Evolutionary conservation across 2,888 invertebrate species (phyloP).

Genomic region (Leucozona laternaria): DNA sequence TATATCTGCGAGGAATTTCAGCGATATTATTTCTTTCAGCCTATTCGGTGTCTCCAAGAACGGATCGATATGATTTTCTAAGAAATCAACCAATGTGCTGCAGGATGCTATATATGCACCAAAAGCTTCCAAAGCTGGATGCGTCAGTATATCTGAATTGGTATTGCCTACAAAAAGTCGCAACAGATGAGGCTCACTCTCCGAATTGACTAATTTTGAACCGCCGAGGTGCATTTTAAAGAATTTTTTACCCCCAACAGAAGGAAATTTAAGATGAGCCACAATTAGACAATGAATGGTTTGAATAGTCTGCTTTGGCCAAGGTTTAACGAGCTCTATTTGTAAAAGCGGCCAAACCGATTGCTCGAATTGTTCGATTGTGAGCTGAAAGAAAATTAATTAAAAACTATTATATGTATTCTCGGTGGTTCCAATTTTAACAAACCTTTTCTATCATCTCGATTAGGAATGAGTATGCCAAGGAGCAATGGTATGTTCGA

Average conservation of each 20-base stretch:
- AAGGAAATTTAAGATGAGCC: constrained; percentile 84
- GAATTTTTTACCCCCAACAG: constrained; percentile 84
- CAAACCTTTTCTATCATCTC: constrained; percentile 86
- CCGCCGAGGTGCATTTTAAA: constrained; percentile 86
- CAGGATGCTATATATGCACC: constrained; percentile 85
- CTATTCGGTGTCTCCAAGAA: constrained; percentile 85
- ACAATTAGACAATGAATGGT: constrained; percentile 86
- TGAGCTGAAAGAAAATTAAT: constrained; percentile 82
- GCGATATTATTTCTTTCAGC: constrained; percentile 86
- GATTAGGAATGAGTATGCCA: constrained; percentile 86
- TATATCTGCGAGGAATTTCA: constrained; percentile 86
- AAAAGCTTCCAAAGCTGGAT: constrained; percentile 88
- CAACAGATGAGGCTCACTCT: constrained; percentile 85
- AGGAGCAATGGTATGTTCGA: constrained; percentile 78
- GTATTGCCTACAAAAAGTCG: constrained; percentile 86
- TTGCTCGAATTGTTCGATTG: constrained; percentile 85
- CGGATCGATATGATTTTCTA: constrained; percentile 85
- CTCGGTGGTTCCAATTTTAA: not conserved
- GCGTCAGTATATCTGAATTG: constrained; percentile 84
- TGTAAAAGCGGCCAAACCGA: constrained; percentile 87
- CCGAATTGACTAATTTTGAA: constrained; percentile 85
- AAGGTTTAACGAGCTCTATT: constrained; percentile 86
- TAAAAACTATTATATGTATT: not conserved
- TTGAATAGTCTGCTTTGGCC: constrained; percentile 88
- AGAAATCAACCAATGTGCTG: constrained; percentile 85